Evolutionary conservation across 2,113 vertebrate species (phyloP).

Genomic region (Numida meleagris): DNA sequence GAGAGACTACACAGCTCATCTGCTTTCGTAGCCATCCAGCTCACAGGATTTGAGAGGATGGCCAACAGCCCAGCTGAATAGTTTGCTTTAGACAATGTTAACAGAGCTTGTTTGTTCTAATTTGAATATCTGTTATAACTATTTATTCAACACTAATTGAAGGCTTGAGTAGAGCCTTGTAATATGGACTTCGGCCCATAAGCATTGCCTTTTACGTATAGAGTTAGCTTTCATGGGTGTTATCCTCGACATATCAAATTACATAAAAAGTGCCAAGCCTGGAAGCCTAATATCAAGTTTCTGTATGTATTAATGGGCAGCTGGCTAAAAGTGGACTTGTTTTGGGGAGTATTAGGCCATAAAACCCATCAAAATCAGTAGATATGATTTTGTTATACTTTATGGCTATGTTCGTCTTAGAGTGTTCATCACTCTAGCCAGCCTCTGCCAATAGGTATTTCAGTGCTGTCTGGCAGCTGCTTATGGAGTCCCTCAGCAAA

Average conservation of each 20-base stretch:
- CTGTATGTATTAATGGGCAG: not conserved
- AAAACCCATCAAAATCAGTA: not conserved
- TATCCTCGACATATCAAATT: not conserved
- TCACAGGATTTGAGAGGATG: not conserved
- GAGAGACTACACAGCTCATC: not conserved
- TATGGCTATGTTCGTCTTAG: not conserved
- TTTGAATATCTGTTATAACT: not conserved
- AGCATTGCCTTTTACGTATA: not conserved
- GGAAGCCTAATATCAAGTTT: not conserved
- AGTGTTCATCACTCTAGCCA: not conserved
- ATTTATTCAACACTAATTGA: conserved; percentile 10
- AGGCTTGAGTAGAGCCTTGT: not conserved
- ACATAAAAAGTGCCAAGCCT: not conserved
- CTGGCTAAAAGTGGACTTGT: not conserved
- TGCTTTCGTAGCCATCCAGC: not conserved
- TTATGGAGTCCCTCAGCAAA: not conserved
- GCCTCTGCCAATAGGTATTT: not conserved
- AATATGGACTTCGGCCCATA: not conserved
- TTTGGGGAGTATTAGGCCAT: not conserved
- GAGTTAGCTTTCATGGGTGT: not conserved
- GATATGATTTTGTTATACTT: not conserved
- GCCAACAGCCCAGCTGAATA: not conserved
- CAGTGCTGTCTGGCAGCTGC: not conserved
- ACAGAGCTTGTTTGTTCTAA: not conserved
- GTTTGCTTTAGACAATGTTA: not conserved